These are phyloP conservation scores for Vulpes vulpes DNA, from an alignment of 2,113 vertebrate genomes.

Conservation along the genomic window DNA sequence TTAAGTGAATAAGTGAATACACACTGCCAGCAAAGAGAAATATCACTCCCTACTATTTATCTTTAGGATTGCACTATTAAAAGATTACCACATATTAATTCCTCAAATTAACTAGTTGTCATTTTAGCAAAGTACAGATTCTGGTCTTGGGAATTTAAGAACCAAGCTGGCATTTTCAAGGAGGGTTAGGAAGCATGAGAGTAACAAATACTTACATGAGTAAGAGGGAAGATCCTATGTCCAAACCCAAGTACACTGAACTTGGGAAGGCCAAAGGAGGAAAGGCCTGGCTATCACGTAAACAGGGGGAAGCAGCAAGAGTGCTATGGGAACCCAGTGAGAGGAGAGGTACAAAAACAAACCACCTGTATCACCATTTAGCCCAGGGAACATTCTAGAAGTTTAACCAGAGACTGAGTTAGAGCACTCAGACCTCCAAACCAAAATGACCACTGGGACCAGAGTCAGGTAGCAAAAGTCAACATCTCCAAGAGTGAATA, in stretches of 20 bases:
- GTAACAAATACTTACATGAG: neutral
- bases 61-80: neutral
- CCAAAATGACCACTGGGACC: neutral
- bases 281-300: neutral
- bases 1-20: neutral
- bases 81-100: neutral
- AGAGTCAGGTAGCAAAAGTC: neutral
- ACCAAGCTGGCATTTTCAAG: neutral
- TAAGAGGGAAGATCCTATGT: neutral
- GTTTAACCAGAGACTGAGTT: neutral
- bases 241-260: neutral
- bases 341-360: neutral
- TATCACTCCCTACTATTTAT: neutral
- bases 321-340: neutral
- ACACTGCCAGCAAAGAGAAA: neutral
- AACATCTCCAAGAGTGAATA: neutral
- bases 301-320: neutral
- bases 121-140: neutral
- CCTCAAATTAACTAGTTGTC: neutral
- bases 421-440: neutral
- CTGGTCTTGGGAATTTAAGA: slow-evolving; percentile 13
- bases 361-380: neutral
- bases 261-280: neutral
- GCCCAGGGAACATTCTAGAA: neutral
- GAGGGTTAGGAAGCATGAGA: neutral